phyloP scores from a whole-genome alignment of 2,797 vertebrate genomes.

The Sebastes ruberrimus region DNA sequence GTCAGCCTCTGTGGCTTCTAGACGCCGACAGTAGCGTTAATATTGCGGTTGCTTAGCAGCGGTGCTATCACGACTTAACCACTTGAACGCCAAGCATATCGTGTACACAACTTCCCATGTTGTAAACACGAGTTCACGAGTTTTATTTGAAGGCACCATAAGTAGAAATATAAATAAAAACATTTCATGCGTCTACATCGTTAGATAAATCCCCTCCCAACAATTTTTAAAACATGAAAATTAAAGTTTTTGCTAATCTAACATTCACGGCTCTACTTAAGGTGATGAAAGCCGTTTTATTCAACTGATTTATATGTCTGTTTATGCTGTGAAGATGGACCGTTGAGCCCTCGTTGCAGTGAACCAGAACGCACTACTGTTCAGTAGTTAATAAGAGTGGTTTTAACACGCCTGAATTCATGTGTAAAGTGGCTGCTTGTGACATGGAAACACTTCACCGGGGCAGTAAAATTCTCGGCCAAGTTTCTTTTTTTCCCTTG shows the following conservation, averaged over 20 bases:
- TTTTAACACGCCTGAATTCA: constrained; percentile 25
- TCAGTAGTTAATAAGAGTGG: constrained; percentile 22
- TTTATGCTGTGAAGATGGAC: neutral
- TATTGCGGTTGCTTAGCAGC: too few species aligned
- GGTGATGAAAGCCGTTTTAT: neutral
- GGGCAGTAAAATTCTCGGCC: constrained; percentile 55
- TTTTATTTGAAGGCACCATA: too few species aligned
- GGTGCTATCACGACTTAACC: too few species aligned
- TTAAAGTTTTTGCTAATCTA: neutral
- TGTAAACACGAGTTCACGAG: too few species aligned
- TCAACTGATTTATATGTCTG: neutral
- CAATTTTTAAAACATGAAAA: neutral
- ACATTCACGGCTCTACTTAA: neutral
- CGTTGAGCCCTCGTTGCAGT: neutral
- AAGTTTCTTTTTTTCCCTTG: constrained; percentile 14
- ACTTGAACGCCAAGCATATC: too few species aligned
- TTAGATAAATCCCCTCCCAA: neutral
- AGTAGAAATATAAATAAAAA: neutral
- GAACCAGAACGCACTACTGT: constrained; percentile 13
- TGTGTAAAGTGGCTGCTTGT: constrained; percentile 50
- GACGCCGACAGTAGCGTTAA: too few species aligned
- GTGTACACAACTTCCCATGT: too few species aligned
- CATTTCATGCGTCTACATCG: neutral
- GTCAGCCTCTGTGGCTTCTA: too few species aligned
- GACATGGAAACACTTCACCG: constrained; percentile 62